Conservation (phyloP, 2,888 invertebrate species). For the Pterostichus madidus region DNA sequence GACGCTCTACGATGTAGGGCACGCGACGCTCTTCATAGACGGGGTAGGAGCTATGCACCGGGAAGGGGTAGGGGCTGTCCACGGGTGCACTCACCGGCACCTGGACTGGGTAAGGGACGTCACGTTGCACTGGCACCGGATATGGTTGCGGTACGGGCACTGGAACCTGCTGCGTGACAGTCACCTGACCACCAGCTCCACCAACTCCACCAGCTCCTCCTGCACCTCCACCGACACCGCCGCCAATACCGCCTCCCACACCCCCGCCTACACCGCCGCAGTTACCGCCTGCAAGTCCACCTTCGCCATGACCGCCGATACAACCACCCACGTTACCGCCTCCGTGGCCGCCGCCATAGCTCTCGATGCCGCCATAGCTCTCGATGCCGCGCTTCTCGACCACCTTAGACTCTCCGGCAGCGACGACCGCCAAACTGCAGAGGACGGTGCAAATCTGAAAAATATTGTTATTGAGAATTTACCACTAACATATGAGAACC, state of each 20-base stretch:
- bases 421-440: not conserved
- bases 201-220: conserved; percentile 28
- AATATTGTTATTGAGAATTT: too few species aligned
- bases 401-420: too few species aligned
- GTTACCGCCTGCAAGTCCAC: not conserved
- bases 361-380: not conserved
- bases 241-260: too few species aligned
- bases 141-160: conserved; percentile 72
- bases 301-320: not conserved
- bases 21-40: not conserved
- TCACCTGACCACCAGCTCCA: not conserved
- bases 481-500: too few species aligned
- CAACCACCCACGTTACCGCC: conserved; percentile 21
- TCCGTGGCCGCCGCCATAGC: conserved; percentile 41
- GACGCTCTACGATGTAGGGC: conserved; percentile 40
- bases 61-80: conserved; percentile 18
- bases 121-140: not conserved
- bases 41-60: too few species aligned
- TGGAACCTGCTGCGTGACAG: not conserved
- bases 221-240: too few species aligned
- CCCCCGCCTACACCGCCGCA: too few species aligned
- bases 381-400: not conserved
- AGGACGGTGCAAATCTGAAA: conserved; percentile 20
- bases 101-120: too few species aligned
- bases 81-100: not conserved